Base-by-base conservation (phyloP, 2,113 vertebrate genomes). In the Brachyhypopomus gauderio region DNA sequence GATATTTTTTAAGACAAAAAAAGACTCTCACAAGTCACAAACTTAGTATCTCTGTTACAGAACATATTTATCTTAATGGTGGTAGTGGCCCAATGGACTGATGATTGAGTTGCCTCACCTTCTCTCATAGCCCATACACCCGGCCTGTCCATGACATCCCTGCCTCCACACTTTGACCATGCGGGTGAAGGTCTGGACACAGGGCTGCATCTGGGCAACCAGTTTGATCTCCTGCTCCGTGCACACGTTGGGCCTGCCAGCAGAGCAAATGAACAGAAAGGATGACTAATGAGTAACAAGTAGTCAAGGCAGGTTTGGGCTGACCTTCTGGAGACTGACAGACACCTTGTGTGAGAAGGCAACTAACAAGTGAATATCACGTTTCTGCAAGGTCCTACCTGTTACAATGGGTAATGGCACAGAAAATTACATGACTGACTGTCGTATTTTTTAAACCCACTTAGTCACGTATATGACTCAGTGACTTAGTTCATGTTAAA, bases 241-340 rank as follows among this genome's bases (percentile, higher is more conserved):
- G 0, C 97, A 98, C 78, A 98, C 97, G 0, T 98, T 96, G 0
- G 96, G 94, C 97, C 97, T 99, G 91, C 8, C 58, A 62, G 36
- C 8, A 45, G 82, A 72, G 77, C 14, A 77, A 52, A 72, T 80
- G 81, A 85, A 89, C 80, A 85, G 84, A 81, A 3, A 36, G 41
- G 19, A 3, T 30, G 60, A 22, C 3, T 25, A 25, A 55, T 56
- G 22, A 63, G 56, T 41, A 17, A 64, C 14, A 55, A 38, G 5
- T 2, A 58, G 27, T 58, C 14, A 14, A 36, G 36, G 20, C 8
- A 38, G 2, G 5, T 20, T 67, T 36, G 30, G 36, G 27, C 17
- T 67, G 34, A 70, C n/a, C 66, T n/a, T 11, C 41, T 30, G 30
- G 30, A 30, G 30, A n/a, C 34, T 22, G 34, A 41, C 66, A 41